Evolutionary conservation across 1,140 invertebrate genomes (phyloP).

Genomic region (Polyergus mexicanus): DNA sequence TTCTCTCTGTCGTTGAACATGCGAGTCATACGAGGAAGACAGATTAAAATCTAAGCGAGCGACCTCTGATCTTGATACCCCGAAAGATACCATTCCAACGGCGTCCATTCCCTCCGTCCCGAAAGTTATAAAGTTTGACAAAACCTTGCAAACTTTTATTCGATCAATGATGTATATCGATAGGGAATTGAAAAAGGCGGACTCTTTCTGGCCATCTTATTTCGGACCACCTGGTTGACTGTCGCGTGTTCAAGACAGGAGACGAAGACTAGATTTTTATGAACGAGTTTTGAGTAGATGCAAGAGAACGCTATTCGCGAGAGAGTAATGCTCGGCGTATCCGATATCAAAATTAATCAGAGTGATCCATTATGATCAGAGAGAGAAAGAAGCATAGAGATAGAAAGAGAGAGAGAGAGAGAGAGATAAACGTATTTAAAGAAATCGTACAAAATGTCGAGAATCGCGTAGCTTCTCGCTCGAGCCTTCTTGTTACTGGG

Average conservation of each 20-base stretch:
- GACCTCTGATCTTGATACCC: conserved; percentile 47
- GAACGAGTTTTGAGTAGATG: conserved; percentile 70
- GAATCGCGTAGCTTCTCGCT: not conserved
- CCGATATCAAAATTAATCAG: conserved; percentile 75
- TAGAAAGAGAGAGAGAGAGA: not conserved
- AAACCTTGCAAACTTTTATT: conserved; percentile 17
- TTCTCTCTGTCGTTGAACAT: conserved; percentile 39
- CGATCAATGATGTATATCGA: too few species aligned
- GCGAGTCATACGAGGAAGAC: conserved; percentile 41
- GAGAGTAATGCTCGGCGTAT: conserved; percentile 66
- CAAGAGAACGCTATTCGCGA: conserved; percentile 54
- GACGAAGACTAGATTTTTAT: conserved; percentile 78
- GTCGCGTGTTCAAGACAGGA: conserved; percentile 46
- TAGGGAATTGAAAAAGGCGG: not conserved
- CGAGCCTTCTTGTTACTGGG: conserved; percentile 7
- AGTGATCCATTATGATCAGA: conserved; percentile 60
- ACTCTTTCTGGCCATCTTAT: conserved; percentile 54
- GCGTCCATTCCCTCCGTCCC: not conserved
- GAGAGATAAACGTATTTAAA: conserved; percentile 13
- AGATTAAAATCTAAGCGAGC: conserved; percentile 60
- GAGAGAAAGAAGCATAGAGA: not conserved
- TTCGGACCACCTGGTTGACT: conserved; percentile 59
- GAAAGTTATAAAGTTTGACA: conserved; percentile 25
- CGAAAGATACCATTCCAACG: conserved; percentile 30
- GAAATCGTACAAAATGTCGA: conserved; percentile 43